phyloP scores from a whole-genome alignment of 2,888 invertebrate genomes.

The Agonum fuliginosum region DNA sequence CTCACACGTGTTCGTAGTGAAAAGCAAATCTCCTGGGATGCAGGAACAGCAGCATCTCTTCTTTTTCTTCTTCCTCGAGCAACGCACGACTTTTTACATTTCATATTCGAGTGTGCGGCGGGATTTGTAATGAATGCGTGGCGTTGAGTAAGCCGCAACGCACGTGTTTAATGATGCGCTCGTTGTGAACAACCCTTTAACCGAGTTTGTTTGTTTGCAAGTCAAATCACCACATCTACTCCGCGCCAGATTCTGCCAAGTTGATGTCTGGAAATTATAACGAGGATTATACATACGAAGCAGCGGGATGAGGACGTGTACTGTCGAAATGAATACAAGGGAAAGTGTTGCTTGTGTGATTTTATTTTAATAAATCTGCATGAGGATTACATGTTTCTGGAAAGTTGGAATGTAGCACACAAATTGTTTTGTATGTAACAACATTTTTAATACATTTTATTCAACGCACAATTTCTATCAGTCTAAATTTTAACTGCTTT shows the following conservation, averaged over 20 bases:
- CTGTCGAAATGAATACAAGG: neutral
- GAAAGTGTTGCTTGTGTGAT: too few relatives aligned
- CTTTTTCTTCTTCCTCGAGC: neutral
- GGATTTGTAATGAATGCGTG: conserved; percentile 52
- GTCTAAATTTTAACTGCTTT: too few relatives aligned
- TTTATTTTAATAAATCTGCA: too few relatives aligned
- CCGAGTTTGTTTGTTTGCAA: conserved; percentile 45
- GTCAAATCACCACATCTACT: conserved; percentile 19
- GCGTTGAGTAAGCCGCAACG: conserved; percentile 3
- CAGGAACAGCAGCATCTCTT: neutral
- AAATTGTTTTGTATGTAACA: neutral
- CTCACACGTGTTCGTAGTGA: conserved; percentile 10
- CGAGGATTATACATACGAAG: conserved; percentile 1
- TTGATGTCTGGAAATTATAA: neutral
- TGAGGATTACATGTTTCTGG: neutral
- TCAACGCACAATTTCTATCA: neutral
- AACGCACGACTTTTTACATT: conserved; percentile 13
- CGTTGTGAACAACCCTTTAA: conserved; percentile 45
- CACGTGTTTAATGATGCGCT: conserved; percentile 56
- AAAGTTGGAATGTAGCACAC: neutral
- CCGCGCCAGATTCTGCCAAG: neutral
- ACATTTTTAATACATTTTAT: neutral
- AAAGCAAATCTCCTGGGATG: conserved; percentile 27
- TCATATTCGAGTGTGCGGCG: conserved; percentile 39
- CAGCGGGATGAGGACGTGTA: neutral